Evolutionary conservation across 2,888 invertebrate genomes (phyloP).

Genomic region (Helicoverpa assulta): DNA sequence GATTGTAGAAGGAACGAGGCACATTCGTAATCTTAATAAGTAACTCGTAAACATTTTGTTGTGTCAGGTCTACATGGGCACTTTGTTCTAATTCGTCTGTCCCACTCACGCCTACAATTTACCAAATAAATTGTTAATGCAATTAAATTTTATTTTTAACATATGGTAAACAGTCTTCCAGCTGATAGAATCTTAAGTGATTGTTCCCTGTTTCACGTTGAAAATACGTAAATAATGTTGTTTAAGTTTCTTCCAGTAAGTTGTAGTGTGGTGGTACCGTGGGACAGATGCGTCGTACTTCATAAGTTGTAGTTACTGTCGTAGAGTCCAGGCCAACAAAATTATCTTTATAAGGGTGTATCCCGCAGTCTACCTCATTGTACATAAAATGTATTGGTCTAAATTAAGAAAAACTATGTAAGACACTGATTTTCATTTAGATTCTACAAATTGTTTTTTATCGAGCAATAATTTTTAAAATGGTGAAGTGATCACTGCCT

Average conservation of each 20-base stretch:
- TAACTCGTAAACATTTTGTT: slow-evolving; percentile 53
- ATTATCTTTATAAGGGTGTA: slow-evolving; percentile 77
- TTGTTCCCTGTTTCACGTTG: background rate
- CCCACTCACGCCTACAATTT: slow-evolving; percentile 30
- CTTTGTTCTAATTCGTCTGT: slow-evolving; percentile 44
- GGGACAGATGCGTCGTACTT: slow-evolving; percentile 54
- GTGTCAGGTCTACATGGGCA: slow-evolving; percentile 48
- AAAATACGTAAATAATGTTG: slow-evolving; percentile 4
- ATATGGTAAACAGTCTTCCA: slow-evolving; percentile 17
- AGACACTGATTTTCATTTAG: slow-evolving; percentile 76
- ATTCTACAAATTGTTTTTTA: slow-evolving; percentile 72
- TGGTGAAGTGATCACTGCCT: slow-evolving; percentile 77
- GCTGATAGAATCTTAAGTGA: slow-evolving; percentile 7
- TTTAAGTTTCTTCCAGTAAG: background rate
- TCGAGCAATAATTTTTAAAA: slow-evolving; percentile 82
- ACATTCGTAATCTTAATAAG: slow-evolving; percentile 49
- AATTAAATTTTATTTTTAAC: slow-evolving; percentile 25
- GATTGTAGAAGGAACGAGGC: slow-evolving; percentile 52
- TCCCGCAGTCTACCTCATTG: slow-evolving; percentile 89
- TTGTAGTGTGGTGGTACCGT: slow-evolving; percentile 10
- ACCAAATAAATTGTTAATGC: slow-evolving; percentile 12
- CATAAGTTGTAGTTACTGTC: slow-evolving; percentile 56
- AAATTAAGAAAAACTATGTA: slow-evolving; percentile 80
- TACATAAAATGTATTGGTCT: slow-evolving; percentile 86
- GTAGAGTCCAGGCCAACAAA: slow-evolving; percentile 79